Evolutionary conservation across 2,888 invertebrate species (phyloP).

Genomic region (Aphidius colemani): DNA sequence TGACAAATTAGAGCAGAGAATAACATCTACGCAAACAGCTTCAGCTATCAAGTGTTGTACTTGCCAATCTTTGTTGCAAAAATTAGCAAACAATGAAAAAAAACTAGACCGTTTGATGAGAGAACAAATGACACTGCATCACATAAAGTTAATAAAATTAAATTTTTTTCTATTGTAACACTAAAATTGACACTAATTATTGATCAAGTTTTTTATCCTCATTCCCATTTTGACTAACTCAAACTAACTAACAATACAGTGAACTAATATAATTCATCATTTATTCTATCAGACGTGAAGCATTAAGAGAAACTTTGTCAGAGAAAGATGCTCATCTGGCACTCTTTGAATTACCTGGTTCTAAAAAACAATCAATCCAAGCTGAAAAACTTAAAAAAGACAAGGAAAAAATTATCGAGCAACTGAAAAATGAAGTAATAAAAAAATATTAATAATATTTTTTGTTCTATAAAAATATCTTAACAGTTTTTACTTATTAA

Average conservation of each 20-base stretch:
- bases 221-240: too few relatives aligned
- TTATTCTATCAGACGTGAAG: constrained; percentile 71
- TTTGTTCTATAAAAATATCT: too few relatives aligned
- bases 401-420: constrained; percentile 72
- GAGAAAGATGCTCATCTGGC: constrained; percentile 90
- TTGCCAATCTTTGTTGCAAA: constrained; percentile 69
- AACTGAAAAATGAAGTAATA: constrained; percentile 74
- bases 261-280: not conserved
- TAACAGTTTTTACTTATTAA: not conserved
- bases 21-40: constrained; percentile 72
- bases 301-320: constrained; percentile 80
- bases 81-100: constrained; percentile 69
- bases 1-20: constrained; percentile 71
- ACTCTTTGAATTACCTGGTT: constrained; percentile 76
- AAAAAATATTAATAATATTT: too few relatives aligned
- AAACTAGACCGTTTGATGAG: constrained; percentile 66
- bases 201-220: too few relatives aligned
- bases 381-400: constrained; percentile 73
- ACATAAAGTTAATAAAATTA: constrained; percentile 72
- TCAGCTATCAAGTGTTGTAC: constrained; percentile 72
- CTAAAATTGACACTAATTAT: too few relatives aligned
- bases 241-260: not conserved
- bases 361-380: constrained; percentile 68
- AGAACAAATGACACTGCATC: constrained; percentile 71
- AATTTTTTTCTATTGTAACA: not conserved